Evolutionary conservation across 2,888 invertebrate species (phyloP), one percentile per base, ranked within the genome.

Genomic region (Trichopria drosophilae): DNA sequence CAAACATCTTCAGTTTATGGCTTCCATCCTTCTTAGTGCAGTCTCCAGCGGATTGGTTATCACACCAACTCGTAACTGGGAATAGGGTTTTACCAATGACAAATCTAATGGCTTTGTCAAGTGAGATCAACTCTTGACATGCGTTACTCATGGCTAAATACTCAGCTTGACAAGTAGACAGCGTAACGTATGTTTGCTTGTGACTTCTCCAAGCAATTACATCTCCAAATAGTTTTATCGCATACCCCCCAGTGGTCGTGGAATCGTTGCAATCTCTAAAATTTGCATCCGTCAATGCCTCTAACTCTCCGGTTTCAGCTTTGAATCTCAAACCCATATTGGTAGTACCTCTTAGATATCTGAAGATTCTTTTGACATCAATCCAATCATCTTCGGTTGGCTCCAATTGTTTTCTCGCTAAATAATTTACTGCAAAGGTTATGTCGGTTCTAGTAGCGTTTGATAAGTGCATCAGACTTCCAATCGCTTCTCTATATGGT

Each of bases 241-340:
- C 20, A 22, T 48, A 53, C 9, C 58, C 56, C 4, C 50, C 42
- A 7, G 56, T 57, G 7, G 57, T 51, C 9, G 45, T 55, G 5
- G 57, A 58, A 31, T 57, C 52, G 7, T 53, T 10, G 7, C 48
- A 46, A 32, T 61, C 58, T 57, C 52, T 52, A 29, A 60, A 61
- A 29, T 54, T 60, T 16, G 60, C 52, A 52, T 64, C 60, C 23
- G 61, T 46, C 7, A 52, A 32, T 13, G 57, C 60, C 52, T 61
- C 51, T 41, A 63, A 36, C n/a, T 31, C 4, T 12, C 32, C 44
- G 15, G 24, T 16, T 18, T 34, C 37, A 31, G 37, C 26, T 16
- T 15, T 18, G 24, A 51, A 56, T 9, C 18, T 26, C 19, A 58
- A 35, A 31, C 53, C 57, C 7, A 52, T 10, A 19, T 39, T 19